Base-by-base conservation (phyloP, 2,797 vertebrate species). In the Ceryle rudis region DNA sequence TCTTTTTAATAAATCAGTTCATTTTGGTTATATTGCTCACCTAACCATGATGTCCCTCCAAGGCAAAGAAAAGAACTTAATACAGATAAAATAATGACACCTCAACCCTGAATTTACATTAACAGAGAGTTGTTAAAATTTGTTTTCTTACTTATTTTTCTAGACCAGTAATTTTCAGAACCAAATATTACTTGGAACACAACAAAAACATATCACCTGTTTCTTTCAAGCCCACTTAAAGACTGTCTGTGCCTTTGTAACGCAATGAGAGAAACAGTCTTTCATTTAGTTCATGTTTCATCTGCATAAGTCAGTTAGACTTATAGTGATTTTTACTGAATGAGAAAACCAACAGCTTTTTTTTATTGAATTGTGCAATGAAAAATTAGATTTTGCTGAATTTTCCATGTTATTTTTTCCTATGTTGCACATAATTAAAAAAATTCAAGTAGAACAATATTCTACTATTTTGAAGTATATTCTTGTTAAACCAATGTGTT, bases 1-100 rank as follows among this genome's bases (percentile, higher is more conserved):
- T 62, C 62, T 93, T 90, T 93, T 89, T 81, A 81, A 71, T 93
- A 78, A 69, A 18, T n/a, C 14, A 46, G 35, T 67, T 88, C 70
- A 85, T 57, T 93, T 42, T 79, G 39, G 55, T 75, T 82, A 49
- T 8, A 3, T 61, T 87, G 16, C 11, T 81, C 0, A 0, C 42
- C 16, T 86, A 70, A 62, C 4, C 12, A 60, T 35, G 21, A 35
- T 71, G 13, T 44, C 26, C 29, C 23, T 22, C 19, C 15, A 77
- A 64, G 25, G 42, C 42, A 86, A 88, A 58, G 33, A 75, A 91
- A 71, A 72, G 1, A 79, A 57, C 12, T 37, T 58, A 52, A 69
- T 55, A 21, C 51, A 75, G 46, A 5, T 87, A 87, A 78, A 81
- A 22, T 26, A 71, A 51, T 11, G 6, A 19, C 3, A 1, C 8